Evolutionary conservation across 2,113 vertebrate species (phyloP), one percentile per base, ranked within the genome.

Genomic region (Macquaria ambigua): DNA sequence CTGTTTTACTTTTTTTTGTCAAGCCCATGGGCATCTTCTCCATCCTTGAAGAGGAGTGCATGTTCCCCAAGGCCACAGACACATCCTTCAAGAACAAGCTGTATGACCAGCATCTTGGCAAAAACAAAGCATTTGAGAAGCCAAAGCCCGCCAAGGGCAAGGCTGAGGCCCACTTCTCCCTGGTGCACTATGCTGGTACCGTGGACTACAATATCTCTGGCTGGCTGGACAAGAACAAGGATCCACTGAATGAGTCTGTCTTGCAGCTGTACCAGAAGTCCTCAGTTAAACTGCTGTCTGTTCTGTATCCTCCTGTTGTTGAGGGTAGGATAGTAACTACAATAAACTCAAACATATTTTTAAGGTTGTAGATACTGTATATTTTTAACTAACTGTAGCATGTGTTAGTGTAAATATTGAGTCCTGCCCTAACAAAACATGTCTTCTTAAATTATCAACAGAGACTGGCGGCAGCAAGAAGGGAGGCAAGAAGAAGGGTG

Each of bases 121-220:
- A 93, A 39, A 63, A 4, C 74, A 93, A 16, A 67, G 92, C 92
- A 53, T 94, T 94, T 93, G 92, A 99, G 91, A 99, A 99, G 84
- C 98, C 97, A 23, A 98, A 97, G 23, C 96, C 96, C 52, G 0
- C 86, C 12, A 98, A 98, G 86, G 97, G 97, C 0, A 98, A 96
- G 58, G 48, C 1, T 1, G 97, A 98, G 82, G 97, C 96, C 0
- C 97, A 98, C 90, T 98, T 98, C 87, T 95, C 97, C 0, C 87
- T 98, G 77, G 34, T 97, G 0, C 97, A 98, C 70, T 98, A 98
- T 0, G 97, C 97, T 21, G 97, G 97, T 0, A 96, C 90, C 0
- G 97, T 98, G 84, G 97, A 98, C 73, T 98, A 98, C 92, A 98
- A 97, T 77, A 74, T 95, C 55, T 0, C 0, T 81, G 95, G 95